Percentiles rank a stretch among this genome's conserved stretches.
Evolutionary conservation across 2,888 invertebrate genomes (phyloP).

Genomic region (Cheilosia vernalis): DNA sequence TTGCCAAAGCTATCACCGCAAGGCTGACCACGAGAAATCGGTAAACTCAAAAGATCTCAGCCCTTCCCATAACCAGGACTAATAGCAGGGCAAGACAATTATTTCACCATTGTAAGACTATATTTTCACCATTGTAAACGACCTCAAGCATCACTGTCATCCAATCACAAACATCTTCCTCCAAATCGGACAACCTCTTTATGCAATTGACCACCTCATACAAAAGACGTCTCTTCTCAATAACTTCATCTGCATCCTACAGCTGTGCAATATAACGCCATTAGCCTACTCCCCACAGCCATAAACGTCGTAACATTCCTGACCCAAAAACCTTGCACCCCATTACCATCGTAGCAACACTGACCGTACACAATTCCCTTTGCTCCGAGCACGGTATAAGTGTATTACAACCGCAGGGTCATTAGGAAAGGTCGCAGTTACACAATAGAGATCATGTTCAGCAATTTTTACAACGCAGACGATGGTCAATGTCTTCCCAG

Average conservation of each 20-base stretch:
- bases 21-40: too few relatives aligned
- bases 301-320: conserved; percentile 52
- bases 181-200: background rate
- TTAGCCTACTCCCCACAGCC: conserved; percentile 11
- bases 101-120: too few relatives aligned
- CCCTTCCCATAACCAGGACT: too few relatives aligned
- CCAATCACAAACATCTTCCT: too few relatives aligned
- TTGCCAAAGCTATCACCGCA: too few relatives aligned
- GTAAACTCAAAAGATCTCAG: too few relatives aligned
- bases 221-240: conserved; percentile 5
- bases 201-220: background rate
- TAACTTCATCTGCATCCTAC: conserved; percentile 2
- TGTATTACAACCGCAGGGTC: conserved; percentile 69
- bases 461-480: conserved; percentile 28
- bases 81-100: too few relatives aligned
- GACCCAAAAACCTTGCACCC: conserved; percentile 55
- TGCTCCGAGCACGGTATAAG: conserved; percentile 29
- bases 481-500: conserved; percentile 62
- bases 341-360: conserved; percentile 45
- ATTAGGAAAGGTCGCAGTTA: conserved; percentile 66
- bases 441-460: conserved; percentile 64
- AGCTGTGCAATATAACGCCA: conserved; percentile 25
- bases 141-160: too few relatives aligned
- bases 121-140: too few relatives aligned
- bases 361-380: conserved; percentile 34